Conservation (phyloP, 2,113 vertebrate species). For the Cinclus cinclus region DNA sequence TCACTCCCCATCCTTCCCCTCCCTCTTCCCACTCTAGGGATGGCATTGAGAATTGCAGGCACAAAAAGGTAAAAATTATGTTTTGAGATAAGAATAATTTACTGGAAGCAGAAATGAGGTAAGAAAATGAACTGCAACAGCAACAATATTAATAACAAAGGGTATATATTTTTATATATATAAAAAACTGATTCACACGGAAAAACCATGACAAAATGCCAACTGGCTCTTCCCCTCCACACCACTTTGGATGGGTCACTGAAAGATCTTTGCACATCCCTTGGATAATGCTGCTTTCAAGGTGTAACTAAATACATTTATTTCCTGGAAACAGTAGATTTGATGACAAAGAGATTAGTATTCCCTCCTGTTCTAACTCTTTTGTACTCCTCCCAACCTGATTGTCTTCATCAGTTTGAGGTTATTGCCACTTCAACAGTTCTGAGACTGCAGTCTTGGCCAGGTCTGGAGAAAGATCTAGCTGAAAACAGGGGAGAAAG, state of each 20-base stretch:
- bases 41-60: neutral
- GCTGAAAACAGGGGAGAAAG: neutral
- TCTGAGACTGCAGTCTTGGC: neutral
- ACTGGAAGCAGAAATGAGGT: neutral
- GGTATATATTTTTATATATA: neutral
- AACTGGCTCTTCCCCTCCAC: neutral
- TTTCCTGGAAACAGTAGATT: neutral
- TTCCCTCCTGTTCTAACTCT: neutral
- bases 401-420: neutral
- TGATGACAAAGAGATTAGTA: neutral
- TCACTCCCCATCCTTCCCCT: neutral
- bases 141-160: neutral
- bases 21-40: neutral
- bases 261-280: neutral
- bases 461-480: neutral
- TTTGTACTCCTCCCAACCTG: neutral
- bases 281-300: neutral
- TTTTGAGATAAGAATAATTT: neutral
- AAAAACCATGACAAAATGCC: neutral
- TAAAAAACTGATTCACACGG: fast-evolving
- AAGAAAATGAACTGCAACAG: neutral
- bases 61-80: neutral
- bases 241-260: neutral
- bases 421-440: neutral
- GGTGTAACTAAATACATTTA: neutral